Evolutionary conservation across 1,140 invertebrate genomes (phyloP).

Genomic region (Drosophila watanabei): DNA sequence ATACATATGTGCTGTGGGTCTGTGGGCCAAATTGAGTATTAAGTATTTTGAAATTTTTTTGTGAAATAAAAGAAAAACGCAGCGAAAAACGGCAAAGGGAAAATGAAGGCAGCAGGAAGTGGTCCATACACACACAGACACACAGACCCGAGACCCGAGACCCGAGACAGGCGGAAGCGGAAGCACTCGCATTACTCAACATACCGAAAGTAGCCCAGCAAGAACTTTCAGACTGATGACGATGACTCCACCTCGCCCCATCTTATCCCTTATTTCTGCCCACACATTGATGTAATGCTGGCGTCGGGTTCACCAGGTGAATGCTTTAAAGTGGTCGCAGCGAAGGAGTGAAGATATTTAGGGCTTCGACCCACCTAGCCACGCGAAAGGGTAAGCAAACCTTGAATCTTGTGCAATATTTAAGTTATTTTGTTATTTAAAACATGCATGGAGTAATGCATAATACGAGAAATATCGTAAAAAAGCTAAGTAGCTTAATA

Average conservation of each 20-base stretch:
- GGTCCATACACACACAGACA: slow-evolving; percentile 30
- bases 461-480: not conserved
- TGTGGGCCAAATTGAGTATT: slow-evolving; percentile 75
- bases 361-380: not conserved
- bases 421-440: not conserved
- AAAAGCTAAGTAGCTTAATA: not conserved
- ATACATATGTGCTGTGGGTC: slow-evolving; percentile 12
- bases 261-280: slow-evolving; percentile 4
- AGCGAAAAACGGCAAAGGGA: slow-evolving; percentile 16
- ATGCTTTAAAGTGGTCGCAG: slow-evolving; percentile 3
- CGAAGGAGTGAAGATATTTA: not conserved
- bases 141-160: too few relatives aligned
- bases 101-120: slow-evolving; percentile 87
- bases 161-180: slow-evolving; percentile 58
- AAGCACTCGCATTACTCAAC: slow-evolving; percentile 79
- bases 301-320: slow-evolving; percentile 38
- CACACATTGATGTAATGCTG: slow-evolving; percentile 4
- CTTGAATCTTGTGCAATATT: not conserved
- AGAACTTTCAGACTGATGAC: slow-evolving; percentile 32
- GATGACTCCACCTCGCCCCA: slow-evolving; percentile 11
- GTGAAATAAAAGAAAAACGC: slow-evolving; percentile 32
- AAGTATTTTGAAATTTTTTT: slow-evolving; percentile 75
- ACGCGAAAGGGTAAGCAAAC: not conserved
- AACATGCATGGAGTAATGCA: not conserved
- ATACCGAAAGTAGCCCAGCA: slow-evolving; percentile 45